Percentiles rank a stretch among this genome's conserved stretches.
Conservation (phyloP, 2,113 vertebrate species). For the Cromileptes altivelis region DNA sequence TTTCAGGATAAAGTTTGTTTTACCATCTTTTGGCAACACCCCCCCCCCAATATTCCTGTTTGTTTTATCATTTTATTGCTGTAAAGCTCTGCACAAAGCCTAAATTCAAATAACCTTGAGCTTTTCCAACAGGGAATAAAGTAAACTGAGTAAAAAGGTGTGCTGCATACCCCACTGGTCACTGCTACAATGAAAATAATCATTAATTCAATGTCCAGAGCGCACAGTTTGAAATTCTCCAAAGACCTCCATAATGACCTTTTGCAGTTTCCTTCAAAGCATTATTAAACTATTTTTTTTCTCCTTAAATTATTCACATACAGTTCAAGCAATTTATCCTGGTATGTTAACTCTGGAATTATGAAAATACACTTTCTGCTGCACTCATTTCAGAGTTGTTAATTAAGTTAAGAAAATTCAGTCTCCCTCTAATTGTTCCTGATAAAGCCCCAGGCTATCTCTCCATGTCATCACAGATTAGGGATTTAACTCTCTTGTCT, state of each 20-base stretch:
- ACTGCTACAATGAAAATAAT: background rate
- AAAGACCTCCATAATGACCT: background rate
- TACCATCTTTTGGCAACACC: background rate
- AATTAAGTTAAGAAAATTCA: constrained; percentile 26
- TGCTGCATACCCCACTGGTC: background rate
- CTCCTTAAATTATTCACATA: background rate
- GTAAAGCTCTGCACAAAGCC: too few species aligned
- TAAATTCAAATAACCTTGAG: too few species aligned
- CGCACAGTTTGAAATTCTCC: constrained; percentile 9
- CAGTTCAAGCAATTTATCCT: constrained; percentile 20
- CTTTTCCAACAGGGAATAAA: background rate
- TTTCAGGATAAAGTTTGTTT: constrained; percentile 16
- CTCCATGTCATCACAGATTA: constrained; percentile 52
- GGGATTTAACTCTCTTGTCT: constrained; percentile 44
- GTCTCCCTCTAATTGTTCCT: constrained; percentile 39
- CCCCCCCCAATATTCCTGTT: background rate
- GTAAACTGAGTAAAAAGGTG: background rate
- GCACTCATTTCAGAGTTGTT: constrained; percentile 32
- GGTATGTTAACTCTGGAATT: constrained; percentile 13
- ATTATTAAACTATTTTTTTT: background rate
- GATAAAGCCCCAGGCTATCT: constrained; percentile 45
- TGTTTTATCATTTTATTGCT: background rate
- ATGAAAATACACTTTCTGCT: constrained; percentile 11
- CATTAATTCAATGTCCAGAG: constrained; percentile 11
- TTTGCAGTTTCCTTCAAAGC: constrained; percentile 24